Conservation (phyloP, 2,113 vertebrate genomes). For the Semnornis frantzii region DNA sequence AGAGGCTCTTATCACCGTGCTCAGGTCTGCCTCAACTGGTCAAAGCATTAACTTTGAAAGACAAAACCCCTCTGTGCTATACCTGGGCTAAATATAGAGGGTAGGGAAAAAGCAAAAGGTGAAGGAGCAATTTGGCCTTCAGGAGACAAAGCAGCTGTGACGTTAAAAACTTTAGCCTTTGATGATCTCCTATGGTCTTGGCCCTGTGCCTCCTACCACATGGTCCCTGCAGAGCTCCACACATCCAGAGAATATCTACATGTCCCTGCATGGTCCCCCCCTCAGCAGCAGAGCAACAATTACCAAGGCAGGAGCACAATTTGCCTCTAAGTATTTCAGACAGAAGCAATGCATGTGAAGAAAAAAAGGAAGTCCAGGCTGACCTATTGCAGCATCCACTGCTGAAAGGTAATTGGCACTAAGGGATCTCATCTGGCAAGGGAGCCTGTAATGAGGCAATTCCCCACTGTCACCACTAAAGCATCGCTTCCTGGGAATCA, state of each 20-base stretch:
- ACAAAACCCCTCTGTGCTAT: background rate
- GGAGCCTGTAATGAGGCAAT: constrained; percentile 48
- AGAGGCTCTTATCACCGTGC: background rate
- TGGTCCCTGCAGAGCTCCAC: background rate
- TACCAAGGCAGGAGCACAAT: constrained; percentile 25
- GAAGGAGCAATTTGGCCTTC: background rate
- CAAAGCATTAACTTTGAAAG: background rate
- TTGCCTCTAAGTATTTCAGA: constrained; percentile 4
- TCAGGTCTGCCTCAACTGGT: background rate
- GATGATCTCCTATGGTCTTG: background rate
- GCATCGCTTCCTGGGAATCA: constrained; percentile 29
- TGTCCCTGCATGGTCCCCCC: fast-evolving
- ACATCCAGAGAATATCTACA: background rate
- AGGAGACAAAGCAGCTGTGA: background rate
- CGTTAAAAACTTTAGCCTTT: background rate
- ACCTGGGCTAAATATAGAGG: background rate
- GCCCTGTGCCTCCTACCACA: background rate
- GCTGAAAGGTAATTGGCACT: constrained; percentile 40
- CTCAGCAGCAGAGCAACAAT: background rate
- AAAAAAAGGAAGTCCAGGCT: constrained; percentile 30
- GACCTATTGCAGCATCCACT: constrained; percentile 40
- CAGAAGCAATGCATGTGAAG: constrained; percentile 4
- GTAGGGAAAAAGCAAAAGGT: background rate
- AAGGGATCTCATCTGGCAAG: constrained; percentile 33
- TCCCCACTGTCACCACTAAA: constrained; percentile 50